Evolutionary conservation across 2,888 invertebrate species (phyloP).

Genomic region (Actias luna): DNA sequence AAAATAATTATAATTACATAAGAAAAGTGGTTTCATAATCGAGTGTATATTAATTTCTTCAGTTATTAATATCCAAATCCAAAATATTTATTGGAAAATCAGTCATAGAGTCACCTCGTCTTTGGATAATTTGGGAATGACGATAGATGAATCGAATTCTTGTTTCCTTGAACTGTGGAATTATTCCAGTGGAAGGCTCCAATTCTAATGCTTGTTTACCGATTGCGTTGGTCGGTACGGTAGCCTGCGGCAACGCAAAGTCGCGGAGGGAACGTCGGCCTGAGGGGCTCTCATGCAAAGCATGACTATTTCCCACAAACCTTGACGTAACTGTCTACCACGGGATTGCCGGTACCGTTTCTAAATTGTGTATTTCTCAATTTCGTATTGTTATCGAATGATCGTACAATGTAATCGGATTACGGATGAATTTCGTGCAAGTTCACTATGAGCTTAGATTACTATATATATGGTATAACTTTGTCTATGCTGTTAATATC

Average conservation of each 20-base stretch:
- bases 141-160: neutral
- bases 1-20: neutral
- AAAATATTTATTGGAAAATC: neutral
- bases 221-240: conserved; percentile 40
- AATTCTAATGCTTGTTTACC: conserved; percentile 3
- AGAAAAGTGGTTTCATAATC: neutral
- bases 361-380: conserved; percentile 26
- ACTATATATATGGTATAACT: neutral
- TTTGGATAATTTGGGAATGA: neutral
- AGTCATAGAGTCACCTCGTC: neutral
- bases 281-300: conserved; percentile 58
- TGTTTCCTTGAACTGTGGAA: neutral
- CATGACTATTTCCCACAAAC: conserved; percentile 66
- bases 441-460: neutral
- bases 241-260: conserved; percentile 60
- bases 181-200: neutral
- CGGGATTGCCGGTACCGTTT: conserved; percentile 41
- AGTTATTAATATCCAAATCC: neutral
- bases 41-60: neutral
- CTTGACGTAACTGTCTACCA: conserved; percentile 36
- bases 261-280: conserved; percentile 62
- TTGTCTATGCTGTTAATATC: neutral
- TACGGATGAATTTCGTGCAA: conserved; percentile 4
- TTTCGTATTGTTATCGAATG: conserved; percentile 7
- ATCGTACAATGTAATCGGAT: conserved; percentile 5